Evolutionary conservation across 1,140 invertebrate genomes (phyloP).

Genomic region (Planococcus citri): DNA sequence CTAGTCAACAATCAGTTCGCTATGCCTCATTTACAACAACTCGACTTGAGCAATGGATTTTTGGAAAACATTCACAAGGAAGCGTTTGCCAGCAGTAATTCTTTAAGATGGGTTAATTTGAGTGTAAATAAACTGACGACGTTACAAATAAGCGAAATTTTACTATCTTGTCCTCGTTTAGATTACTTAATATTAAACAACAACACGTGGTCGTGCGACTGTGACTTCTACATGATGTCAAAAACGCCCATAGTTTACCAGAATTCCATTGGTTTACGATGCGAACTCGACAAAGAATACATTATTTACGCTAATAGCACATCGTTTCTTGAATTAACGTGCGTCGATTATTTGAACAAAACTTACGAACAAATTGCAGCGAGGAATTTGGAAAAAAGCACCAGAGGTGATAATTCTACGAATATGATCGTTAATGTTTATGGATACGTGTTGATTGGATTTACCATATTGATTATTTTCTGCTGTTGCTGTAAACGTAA

Average conservation of each 20-base stretch:
- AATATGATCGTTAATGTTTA: background rate
- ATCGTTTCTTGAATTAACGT: background rate
- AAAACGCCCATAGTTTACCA: background rate
- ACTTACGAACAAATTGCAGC: background rate
- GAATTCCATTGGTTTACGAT: background rate
- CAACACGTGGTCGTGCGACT: background rate
- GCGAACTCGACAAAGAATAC: background rate
- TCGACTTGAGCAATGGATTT: background rate
- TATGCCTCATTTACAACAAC: background rate
- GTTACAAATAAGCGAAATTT: background rate
- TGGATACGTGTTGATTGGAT: background rate
- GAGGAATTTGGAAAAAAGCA: background rate
- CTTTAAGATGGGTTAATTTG: background rate
- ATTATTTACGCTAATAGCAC: background rate
- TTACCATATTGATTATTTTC: background rate
- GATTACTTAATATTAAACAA: background rate
- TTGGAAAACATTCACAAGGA: background rate
- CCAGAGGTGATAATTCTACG: background rate
- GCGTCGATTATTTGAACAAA: background rate
- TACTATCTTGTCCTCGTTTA: background rate
- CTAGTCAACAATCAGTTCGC: background rate
- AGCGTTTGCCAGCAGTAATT: background rate
- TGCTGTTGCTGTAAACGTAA: constrained; percentile 6
- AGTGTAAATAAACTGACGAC: background rate
- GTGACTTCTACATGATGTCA: background rate